Base-by-base conservation (phyloP, 2,888 invertebrate genomes). In the Scrobipalpa costella region DNA sequence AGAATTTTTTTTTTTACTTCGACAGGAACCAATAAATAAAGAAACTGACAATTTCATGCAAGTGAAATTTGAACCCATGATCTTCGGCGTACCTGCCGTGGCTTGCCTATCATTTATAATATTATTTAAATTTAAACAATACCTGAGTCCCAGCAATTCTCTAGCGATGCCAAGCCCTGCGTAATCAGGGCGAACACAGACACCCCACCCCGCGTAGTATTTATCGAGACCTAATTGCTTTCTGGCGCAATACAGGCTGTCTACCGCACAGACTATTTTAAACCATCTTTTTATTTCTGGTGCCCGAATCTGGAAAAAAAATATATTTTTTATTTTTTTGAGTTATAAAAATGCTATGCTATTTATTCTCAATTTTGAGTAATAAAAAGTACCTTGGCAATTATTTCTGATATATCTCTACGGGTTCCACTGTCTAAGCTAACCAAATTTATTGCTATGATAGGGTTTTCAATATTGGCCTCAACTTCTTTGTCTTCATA, bases 141-240 rank as follows among this genome's bases (percentile, higher is more conserved):
- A 75, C 78, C 77, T 72, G n/a, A 71, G 57, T 68, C 66, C 69
- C 0, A 73, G 65, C 15, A 78, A 61, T 65, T 73, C 67, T 62
- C 67, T 69, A 1, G 73, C 72, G 2, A 79, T 74, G 1, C 73
- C 74, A 47, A 72, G 65, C 1, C 72, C 69, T 61, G 71, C 71
- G 38, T 74, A 77, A 3, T 73, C 71, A 0, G 75, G 70, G 55
- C 71, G 69, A 1, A 77, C 73, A 49, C 49, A 49, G 3, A 49
- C 17, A 8, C 49, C 49, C 17, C 49, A 17, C 17, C 49, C 49
- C 7, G 19, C 3, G 19, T 49, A 49, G 9, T 19, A 49, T 49
- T 49, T 49, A 17, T 49, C 19, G 2, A 49, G 9, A 17, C 49
- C 49, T 7, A 49, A 49, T 7, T 1, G 6, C 19, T 49, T 49